Conservation (phyloP, 2,113 vertebrate species). For the Tetrao urogallus region DNA sequence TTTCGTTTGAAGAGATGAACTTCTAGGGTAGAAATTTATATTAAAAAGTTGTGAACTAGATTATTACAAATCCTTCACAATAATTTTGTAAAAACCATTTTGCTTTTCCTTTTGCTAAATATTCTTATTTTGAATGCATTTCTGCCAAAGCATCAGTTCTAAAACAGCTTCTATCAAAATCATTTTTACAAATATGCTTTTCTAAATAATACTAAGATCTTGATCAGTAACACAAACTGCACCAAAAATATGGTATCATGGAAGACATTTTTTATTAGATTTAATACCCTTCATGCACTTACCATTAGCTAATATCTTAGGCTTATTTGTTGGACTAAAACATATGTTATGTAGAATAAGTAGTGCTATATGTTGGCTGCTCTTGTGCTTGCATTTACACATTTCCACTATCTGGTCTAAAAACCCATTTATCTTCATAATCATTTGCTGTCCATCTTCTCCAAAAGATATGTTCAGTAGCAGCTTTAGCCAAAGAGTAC, state of each 20-base stretch:
- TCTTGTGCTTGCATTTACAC: conserved; percentile 78
- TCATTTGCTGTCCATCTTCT: conserved; percentile 92
- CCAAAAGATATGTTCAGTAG: conserved; percentile 86
- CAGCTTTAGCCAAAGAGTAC: conserved; percentile 88
- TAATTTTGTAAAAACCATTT: not conserved
- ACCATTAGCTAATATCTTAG: conserved; percentile 91
- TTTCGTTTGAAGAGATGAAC: not conserved
- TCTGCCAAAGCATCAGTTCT: not conserved
- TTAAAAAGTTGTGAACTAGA: not conserved
- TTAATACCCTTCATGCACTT: conserved; percentile 32
- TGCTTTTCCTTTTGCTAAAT: not conserved
- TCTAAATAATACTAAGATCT: not conserved
- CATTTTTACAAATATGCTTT: not conserved
- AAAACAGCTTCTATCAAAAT: not conserved
- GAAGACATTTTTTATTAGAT: not conserved
- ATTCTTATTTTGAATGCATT: not conserved
- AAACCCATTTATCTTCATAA: conserved; percentile 86
- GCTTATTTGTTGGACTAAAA: conserved; percentile 87
- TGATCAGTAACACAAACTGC: not conserved
- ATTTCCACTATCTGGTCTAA: conserved; percentile 89
- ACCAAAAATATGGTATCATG: not conserved
- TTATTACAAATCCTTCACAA: not conserved
- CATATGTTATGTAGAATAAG: conserved; percentile 89
- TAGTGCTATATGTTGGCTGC: conserved; percentile 70
- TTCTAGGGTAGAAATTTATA: not conserved